Conservation (phyloP, 2,113 vertebrate species). For the Ifrita kowaldi region DNA sequence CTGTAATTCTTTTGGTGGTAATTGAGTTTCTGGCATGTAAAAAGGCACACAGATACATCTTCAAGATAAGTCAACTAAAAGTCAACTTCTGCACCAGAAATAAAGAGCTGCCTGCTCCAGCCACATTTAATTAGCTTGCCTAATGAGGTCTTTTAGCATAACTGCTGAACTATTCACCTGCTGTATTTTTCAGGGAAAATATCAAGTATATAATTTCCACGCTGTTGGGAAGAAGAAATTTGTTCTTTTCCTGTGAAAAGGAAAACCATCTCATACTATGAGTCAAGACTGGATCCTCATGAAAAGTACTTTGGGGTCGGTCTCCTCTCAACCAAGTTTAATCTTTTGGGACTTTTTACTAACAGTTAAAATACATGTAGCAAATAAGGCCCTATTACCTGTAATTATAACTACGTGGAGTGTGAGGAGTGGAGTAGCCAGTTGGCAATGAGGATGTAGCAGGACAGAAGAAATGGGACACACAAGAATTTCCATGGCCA, state of each 20-base stretch:
- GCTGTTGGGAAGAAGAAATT: not conserved
- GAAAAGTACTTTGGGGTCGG: not conserved
- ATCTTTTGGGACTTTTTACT: not conserved
- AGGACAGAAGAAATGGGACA: not conserved
- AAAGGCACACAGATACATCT: not conserved
- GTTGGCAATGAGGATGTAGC: not conserved
- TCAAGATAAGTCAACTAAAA: not conserved
- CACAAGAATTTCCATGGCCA: not conserved
- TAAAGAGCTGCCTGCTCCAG: not conserved
- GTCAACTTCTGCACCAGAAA: not conserved
- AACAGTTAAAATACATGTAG: not conserved
- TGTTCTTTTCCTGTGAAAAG: not conserved
- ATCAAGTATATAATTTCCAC: not conserved
- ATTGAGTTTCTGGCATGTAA: not conserved
- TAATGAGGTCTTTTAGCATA: slow-evolving; percentile 13
- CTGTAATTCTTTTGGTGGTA: not conserved
- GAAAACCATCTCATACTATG: not conserved
- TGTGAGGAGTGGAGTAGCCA: not conserved
- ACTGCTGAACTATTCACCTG: slow-evolving; percentile 14
- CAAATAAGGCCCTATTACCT: not conserved
- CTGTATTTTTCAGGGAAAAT: not conserved
- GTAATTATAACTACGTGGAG: not conserved
- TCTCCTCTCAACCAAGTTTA: not conserved
- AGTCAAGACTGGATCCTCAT: not conserved
- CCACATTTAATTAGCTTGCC: not conserved